Evolutionary conservation across 2,888 invertebrate species (phyloP), one percentile per base, ranked within the genome.

Genomic region (Cosmia pyralina): DNA sequence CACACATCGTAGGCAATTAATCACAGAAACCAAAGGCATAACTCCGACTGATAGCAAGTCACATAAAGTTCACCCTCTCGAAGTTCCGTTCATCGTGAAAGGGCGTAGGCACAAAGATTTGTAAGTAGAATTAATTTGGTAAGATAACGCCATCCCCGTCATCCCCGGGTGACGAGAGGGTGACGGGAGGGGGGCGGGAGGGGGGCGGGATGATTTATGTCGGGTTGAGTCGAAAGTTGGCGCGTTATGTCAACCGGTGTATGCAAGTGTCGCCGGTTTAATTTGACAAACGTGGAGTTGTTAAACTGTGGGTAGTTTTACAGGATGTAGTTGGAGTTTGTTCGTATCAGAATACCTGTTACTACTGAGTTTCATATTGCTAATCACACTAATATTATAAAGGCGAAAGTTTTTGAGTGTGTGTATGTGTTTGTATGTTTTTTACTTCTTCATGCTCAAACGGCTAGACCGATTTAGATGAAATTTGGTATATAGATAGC

Each of bases 81-180:
- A 71, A 83, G 75, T 83, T 79, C 65, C 66, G 59, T 81, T 80
- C 65, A 83, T 65, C 70, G 60, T 55, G 83, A 73, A 78, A 82
- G 80, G 67, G 80, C 64, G 55, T 55, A 76, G 62, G 82, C 83
- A 83, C 81, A 81, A 83, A 82, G 82, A 81, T 84, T 84, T 84
- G 84, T 84, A 81, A 82, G 84, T 82, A 84, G 68, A 82, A 82
- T 82, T 82, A 82, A 82, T 82, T 84, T 84, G 72, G 69, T 72
- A 81, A 76, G 81, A 84, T 84, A 82, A 77, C 81, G 41, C 65
- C 65, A 74, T 65, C 70, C 65, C 48, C 67, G 74, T 75, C 74
- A 28, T 22, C 78, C 58, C 7, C 69, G 65, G 74, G 44, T 83
- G 83, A 83, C 80, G 80, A 67, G 71, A 17, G 81, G 81, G 53